phyloP scores from a whole-genome alignment of 2,113 vertebrate species.

The Dryoscopus gambensis region DNA sequence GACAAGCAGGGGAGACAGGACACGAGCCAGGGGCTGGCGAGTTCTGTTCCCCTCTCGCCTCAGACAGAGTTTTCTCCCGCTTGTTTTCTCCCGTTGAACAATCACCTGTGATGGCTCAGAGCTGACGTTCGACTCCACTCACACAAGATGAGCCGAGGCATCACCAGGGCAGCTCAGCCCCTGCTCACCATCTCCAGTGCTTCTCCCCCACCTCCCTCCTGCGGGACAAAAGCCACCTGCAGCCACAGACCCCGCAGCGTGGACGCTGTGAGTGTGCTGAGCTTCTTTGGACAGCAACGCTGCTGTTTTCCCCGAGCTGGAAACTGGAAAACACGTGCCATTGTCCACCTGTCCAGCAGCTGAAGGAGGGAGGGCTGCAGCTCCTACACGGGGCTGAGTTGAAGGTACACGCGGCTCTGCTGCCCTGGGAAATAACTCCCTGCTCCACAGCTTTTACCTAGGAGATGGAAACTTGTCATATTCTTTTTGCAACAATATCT shows the following conservation, averaged over 20 bases:
- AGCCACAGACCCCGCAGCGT: rapidly evolving
- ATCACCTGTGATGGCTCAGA: not conserved
- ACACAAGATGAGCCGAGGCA: rapidly evolving
- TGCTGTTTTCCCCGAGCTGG: not conserved
- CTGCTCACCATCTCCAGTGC: rapidly evolving
- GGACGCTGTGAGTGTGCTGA: not conserved
- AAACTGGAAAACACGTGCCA: not conserved
- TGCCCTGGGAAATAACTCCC: not conserved
- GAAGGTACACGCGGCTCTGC: not conserved
- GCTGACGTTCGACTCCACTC: not conserved
- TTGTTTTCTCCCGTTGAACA: not conserved
- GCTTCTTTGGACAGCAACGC: not conserved
- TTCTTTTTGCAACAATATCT: not conserved
- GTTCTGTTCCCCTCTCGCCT: not conserved
- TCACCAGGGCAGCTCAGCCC: not conserved
- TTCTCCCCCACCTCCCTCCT: not conserved
- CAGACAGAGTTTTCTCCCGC: not conserved
- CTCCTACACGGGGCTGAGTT: not conserved
- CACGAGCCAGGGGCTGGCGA: not conserved
- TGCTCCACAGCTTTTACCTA: not conserved
- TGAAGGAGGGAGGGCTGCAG: not conserved
- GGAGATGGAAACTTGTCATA: slow-evolving; percentile 39
- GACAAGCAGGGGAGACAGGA: not conserved
- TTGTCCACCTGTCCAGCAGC: not conserved
- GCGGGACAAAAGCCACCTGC: not conserved